Base-by-base conservation (phyloP, 2,797 vertebrate species). In the Sebastiscus albofasciatus region DNA sequence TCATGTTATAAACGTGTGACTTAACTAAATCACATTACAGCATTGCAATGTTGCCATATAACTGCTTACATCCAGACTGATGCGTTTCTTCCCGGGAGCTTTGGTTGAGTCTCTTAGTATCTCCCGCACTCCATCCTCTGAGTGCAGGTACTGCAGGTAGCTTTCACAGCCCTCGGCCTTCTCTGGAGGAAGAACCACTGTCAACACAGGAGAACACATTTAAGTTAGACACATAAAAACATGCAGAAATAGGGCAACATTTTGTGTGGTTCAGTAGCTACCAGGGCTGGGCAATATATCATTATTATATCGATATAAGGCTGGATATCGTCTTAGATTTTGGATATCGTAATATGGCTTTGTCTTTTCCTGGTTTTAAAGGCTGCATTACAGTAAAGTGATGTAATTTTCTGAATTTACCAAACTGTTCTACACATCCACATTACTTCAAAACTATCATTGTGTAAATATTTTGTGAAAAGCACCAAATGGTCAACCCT, bases 141-240 rank as follows among this genome's bases (percentile, higher is more conserved):
- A 18, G 69, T 93, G 92, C 27, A 94, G 81, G 81, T 92, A 94
- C 84, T 92, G 94, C 75, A 94, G 77, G 74, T 94, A 94, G 79
- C 91, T 92, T 66, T 95, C 94, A 84, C 96, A 95, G 75, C 95
- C 95, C 81, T 96, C 95, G 0, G 89, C 92, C 77, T 96, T 96
- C 90, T 96, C 96, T 33, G 95, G 94, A 68, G 96, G 96, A 49
- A 97, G 91, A 68, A 93, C 91, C 94, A 96, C 96, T 96, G 90
- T 24, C 9, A 72, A 83, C 6, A 87, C 58, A 87, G 26, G 39
- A 86, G 9, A 61, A 70, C 13, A 18, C 1, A 11, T 42, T 49
- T 2, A 31, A 26, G 42, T 67, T 39, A 55, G 1, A 56, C 55
- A 60, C 14, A 54, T n/a, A 34, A 11, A 39, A 74, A 49, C 5